Conservation (phyloP, 2,113 vertebrate species). For the Campylorhamphus procurvoides region DNA sequence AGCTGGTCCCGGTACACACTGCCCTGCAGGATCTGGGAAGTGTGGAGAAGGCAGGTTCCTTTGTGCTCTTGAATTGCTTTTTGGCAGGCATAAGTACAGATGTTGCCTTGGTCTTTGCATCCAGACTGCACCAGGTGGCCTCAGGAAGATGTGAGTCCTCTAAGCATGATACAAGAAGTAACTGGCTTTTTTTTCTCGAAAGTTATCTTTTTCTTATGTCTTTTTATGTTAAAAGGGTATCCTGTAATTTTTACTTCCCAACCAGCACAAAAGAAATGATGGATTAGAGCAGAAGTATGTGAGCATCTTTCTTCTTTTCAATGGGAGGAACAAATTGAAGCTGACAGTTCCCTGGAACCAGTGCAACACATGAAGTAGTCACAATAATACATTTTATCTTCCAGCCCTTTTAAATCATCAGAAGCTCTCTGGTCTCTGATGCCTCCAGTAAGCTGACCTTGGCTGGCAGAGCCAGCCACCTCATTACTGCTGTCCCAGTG, state of each 20-base stretch:
- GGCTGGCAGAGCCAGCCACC: not conserved
- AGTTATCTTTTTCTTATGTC: not conserved
- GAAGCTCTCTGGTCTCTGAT: constrained; percentile 5
- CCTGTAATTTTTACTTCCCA: not conserved
- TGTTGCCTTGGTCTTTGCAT: not conserved
- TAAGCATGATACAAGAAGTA: not conserved
- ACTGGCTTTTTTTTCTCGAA: not conserved
- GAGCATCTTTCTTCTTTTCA: constrained; percentile 16
- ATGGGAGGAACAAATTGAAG: constrained; percentile 50
- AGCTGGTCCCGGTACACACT: accelerated
- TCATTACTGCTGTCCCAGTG: constrained; percentile 35
- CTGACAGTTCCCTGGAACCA: constrained; percentile 60
- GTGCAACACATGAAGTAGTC: not conserved
- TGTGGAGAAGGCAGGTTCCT: not conserved
- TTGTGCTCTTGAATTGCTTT: not conserved
- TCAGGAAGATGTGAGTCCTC: not conserved
- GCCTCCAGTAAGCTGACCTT: constrained; percentile 42
- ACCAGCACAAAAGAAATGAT: not conserved
- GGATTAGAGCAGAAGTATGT: not conserved
- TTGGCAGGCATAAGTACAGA: not conserved
- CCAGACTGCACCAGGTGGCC: not conserved
- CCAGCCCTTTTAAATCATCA: constrained; percentile 11
- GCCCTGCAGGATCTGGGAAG: not conserved
- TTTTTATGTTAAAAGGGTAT: not conserved
- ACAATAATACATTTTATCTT: constrained; percentile 33